Conservation (phyloP, 2,113 vertebrate genomes). For the Leucopternis melanops region DNA sequence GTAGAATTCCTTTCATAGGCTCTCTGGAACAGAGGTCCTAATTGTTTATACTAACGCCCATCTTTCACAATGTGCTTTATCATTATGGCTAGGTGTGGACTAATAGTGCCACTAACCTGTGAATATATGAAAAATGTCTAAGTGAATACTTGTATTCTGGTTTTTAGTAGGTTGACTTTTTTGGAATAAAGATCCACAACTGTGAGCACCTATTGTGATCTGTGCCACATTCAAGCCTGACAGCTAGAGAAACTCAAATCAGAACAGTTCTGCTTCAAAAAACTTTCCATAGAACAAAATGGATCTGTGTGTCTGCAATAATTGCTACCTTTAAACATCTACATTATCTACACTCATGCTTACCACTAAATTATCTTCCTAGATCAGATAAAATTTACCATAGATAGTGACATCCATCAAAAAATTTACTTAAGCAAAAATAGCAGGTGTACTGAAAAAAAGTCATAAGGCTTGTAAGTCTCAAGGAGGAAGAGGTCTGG, state of each 20-base stretch:
- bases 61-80: background rate
- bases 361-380: background rate
- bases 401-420: background rate
- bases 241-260: background rate
- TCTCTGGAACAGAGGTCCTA: background rate
- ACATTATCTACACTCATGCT: background rate
- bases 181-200: constrained; percentile 26
- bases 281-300: background rate
- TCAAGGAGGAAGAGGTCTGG: background rate
- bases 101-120: background rate
- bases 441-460: background rate
- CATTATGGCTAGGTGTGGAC: background rate
- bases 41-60: background rate
- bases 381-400: background rate
- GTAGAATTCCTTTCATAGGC: background rate
- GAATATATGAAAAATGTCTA: background rate
- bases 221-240: background rate
- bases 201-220: background rate
- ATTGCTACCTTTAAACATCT: background rate
- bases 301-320: background rate
- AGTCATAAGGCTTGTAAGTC: background rate
- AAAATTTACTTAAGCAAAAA: background rate
- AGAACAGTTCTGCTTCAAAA: background rate
- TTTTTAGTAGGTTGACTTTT: background rate
- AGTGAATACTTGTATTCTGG: background rate